Conservation (phyloP, 2,797 vertebrate genomes). For the Tragelaphus eurycerus region DNA sequence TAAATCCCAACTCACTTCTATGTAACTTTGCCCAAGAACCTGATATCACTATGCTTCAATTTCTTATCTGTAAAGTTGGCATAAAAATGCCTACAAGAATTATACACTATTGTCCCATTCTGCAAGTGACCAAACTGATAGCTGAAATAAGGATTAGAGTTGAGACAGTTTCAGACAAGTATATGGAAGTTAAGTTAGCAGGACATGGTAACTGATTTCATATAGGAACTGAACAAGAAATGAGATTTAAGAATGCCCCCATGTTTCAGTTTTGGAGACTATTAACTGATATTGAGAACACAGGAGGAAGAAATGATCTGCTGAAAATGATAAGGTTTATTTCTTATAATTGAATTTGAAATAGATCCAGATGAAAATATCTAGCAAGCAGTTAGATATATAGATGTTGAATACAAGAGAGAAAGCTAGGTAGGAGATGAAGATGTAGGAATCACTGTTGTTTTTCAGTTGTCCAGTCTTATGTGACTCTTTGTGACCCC, state of each 20-base stretch:
- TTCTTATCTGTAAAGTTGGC: background rate
- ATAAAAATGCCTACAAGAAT: background rate
- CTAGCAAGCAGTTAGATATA: background rate
- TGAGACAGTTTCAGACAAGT: background rate
- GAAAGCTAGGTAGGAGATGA: background rate
- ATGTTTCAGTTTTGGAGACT: background rate
- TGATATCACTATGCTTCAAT: background rate
- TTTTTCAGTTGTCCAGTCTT: background rate
- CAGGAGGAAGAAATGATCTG: background rate
- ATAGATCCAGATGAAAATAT: background rate
- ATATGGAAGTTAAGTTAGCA: background rate
- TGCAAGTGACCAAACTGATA: background rate
- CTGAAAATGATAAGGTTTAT: background rate
- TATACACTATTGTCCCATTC: background rate
- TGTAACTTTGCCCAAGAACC: background rate
- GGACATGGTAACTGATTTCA: background rate
- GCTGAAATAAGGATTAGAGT: background rate
- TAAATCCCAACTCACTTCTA: background rate
- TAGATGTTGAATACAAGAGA: background rate
- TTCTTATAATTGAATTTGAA: background rate
- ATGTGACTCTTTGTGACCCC: background rate
- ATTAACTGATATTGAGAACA: background rate
- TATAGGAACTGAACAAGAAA: background rate
- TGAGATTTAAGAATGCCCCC: background rate
- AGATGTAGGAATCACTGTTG: background rate